Percentiles rank a stretch among this genome's conserved stretches.
phyloP scores from a whole-genome alignment of 2,888 invertebrate genomes.

The Chrysina gloriosa region DNA sequence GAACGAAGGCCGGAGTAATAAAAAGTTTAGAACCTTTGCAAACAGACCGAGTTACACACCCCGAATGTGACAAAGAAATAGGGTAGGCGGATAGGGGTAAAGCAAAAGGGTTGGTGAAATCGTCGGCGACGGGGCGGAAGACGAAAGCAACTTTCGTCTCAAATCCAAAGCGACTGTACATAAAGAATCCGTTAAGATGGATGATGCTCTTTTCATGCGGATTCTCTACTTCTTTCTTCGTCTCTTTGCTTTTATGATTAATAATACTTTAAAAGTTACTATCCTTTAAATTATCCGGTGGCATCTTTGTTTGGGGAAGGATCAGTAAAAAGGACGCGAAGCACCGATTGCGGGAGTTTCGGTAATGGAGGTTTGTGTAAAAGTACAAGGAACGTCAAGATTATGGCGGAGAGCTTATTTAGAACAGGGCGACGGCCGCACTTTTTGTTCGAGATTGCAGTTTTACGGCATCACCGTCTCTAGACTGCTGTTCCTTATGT shows the following conservation, averaged over 20 bases:
- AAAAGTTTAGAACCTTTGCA: constrained; percentile 31
- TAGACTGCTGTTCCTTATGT: neutral
- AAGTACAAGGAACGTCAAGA: constrained; percentile 13
- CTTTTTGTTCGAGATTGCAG: neutral
- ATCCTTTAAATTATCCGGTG: constrained; percentile 25
- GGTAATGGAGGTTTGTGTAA: constrained; percentile 14
- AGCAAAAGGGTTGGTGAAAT: neutral
- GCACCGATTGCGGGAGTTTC: neutral
- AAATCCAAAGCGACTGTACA: constrained; percentile 1
- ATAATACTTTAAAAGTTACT: constrained; percentile 34
- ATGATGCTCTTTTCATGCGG: constrained; percentile 27
- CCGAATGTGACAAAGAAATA: constrained; percentile 23
- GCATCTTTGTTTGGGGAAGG: constrained; percentile 5
- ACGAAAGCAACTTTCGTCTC: constrained; percentile 6
- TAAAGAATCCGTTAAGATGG: constrained; percentile 31
- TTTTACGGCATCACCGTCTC: neutral
- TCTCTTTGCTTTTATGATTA: constrained; percentile 31
- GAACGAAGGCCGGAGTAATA: constrained; percentile 22
- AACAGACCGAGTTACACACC: constrained; percentile 16
- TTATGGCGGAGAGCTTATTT: constrained; percentile 7
- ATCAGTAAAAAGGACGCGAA: neutral
- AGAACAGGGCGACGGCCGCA: neutral
- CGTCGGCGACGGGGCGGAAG: neutral
- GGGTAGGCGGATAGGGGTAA: neutral
- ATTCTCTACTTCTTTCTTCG: constrained; percentile 13